Percentiles rank a stretch among this genome's conserved stretches.
These are phyloP conservation scores for Lithobates sylvaticus DNA, from an alignment of 2,797 vertebrate species.

Conservation along the genomic window DNA sequence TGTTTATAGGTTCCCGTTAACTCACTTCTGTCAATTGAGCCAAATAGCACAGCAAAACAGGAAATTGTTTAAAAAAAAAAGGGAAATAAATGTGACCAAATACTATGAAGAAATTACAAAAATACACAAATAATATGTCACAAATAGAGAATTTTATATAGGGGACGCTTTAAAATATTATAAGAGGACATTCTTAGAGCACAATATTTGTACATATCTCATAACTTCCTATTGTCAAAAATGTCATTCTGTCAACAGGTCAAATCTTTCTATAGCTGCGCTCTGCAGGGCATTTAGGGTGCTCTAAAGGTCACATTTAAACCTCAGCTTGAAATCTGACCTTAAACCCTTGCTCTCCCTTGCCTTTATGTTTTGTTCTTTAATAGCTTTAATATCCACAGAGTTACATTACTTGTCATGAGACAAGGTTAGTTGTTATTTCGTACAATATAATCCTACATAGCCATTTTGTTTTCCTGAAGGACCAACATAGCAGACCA, in stretches of 20 bases:
- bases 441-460: neutral
- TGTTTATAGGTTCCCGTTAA: neutral
- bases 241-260: neutral
- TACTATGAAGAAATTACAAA: neutral
- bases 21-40: too few species aligned
- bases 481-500: neutral
- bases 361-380: neutral
- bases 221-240: neutral
- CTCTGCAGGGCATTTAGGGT: neutral
- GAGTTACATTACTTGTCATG: neutral
- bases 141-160: neutral
- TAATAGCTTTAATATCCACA: neutral
- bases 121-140: neutral
- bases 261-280: neutral
- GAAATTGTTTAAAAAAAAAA: too few species aligned
- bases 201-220: neutral
- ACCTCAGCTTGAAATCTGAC: neutral
- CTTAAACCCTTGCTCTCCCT: neutral
- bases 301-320: neutral
- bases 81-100: too few species aligned
- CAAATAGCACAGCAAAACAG: neutral
- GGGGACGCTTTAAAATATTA: too few species aligned
- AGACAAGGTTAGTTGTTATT: neutral
- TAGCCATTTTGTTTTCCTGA: neutral
- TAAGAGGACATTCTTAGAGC: neutral